These are phyloP conservation scores for Leptobrachium ailaonicum DNA, from an alignment of 2,113 vertebrate species.

Conservation along the genomic window DNA sequence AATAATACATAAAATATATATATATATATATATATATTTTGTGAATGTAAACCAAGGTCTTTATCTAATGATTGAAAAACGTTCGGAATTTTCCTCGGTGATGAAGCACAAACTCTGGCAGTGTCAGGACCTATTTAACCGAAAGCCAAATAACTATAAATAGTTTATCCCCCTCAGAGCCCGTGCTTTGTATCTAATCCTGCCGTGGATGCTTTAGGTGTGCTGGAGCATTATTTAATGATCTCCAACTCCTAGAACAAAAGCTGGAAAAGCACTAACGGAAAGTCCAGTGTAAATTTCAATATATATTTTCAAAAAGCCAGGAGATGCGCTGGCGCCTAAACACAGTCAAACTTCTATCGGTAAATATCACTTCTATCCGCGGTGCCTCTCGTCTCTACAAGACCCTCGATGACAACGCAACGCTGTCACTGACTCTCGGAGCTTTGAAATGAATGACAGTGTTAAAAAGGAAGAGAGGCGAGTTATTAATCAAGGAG, in stretches of 20 bases:
- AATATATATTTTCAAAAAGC: constrained; percentile 1
- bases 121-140: constrained; percentile 20
- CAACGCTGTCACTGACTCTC: neutral
- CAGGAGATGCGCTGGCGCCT: neutral
- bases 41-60: neutral
- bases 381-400: constrained; percentile 1
- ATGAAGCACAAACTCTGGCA: neutral
- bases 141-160: constrained; percentile 16
- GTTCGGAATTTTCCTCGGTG: neutral
- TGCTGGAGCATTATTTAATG: constrained; percentile 1
- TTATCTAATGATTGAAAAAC: neutral
- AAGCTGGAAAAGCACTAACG: neutral
- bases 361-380: neutral
- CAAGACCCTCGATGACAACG: neutral
- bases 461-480: constrained; percentile 10
- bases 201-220: neutral
- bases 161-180: constrained; percentile 8
- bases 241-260: constrained; percentile 2
- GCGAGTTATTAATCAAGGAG: constrained; percentile 20
- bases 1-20: neutral
- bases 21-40: neutral
- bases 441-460: constrained; percentile 10
- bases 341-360: constrained; percentile 9
- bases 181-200: neutral
- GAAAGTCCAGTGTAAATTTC: constrained; percentile 1